phyloP scores from a whole-genome alignment of 2,113 vertebrate species.

The Turdus rufiventris region DNA sequence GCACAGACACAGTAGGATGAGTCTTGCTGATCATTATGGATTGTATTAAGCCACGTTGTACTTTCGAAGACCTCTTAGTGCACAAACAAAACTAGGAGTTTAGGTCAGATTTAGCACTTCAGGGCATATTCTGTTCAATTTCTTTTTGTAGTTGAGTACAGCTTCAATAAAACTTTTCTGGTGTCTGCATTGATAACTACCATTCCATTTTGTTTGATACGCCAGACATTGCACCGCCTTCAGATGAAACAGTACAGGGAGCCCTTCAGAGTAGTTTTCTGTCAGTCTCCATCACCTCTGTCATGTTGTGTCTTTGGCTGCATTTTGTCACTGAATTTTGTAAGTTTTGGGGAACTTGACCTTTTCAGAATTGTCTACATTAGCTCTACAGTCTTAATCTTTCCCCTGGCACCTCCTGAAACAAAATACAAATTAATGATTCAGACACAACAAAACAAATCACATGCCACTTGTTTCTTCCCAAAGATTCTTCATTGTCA shows the following conservation, averaged over 20 bases:
- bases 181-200: background rate
- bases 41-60: background rate
- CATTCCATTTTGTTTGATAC: background rate
- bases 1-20: background rate
- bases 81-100: background rate
- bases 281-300: background rate
- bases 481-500: background rate
- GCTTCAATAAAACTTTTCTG: background rate
- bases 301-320: background rate
- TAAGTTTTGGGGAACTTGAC: background rate
- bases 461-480: background rate
- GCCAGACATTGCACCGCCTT: background rate
- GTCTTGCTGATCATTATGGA: background rate
- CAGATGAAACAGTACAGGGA: background rate
- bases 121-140: background rate
- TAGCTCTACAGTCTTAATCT: background rate
- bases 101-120: background rate
- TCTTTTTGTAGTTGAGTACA: background rate
- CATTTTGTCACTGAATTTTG: background rate
- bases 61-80: background rate
- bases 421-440: conserved; percentile 12
- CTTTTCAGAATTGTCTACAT: background rate
- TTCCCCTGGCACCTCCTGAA: background rate
- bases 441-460: background rate
- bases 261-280: background rate